Evolutionary conservation across 2,113 vertebrate species (phyloP).

Genomic region (Gymnocephalus cernua): DNA sequence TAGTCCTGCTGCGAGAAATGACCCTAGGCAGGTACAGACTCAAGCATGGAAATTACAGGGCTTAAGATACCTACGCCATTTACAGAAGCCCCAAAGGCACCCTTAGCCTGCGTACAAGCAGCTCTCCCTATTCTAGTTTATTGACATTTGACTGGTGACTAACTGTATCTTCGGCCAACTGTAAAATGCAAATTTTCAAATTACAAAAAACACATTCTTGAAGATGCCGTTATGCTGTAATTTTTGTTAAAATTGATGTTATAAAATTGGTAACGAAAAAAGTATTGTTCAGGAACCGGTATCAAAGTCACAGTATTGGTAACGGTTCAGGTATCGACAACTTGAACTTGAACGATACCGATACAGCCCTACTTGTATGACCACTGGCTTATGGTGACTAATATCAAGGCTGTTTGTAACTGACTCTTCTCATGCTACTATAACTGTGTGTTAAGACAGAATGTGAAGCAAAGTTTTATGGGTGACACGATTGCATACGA

Average conservation of each 20-base stretch:
- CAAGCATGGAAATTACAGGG: constrained; percentile 71
- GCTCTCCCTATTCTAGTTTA: constrained; percentile 8
- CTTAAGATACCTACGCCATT: constrained; percentile 21
- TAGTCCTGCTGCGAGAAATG: constrained; percentile 63
- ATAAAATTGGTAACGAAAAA: no score
- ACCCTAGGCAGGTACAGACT: constrained; percentile 66
- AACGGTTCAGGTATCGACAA: no score
- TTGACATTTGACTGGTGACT: background rate
- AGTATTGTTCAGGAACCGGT: no score
- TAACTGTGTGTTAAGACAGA: no score
- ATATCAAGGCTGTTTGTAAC: background rate
- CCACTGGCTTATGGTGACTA: background rate
- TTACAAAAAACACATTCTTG: background rate
- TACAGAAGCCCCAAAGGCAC: constrained; percentile 40
- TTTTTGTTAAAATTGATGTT: no score
- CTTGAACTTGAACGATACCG: no score
- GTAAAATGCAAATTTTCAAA: background rate
- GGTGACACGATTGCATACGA: background rate
- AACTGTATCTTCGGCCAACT: background rate
- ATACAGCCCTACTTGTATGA: background rate
- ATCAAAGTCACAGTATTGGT: no score
- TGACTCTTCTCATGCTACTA: no score
- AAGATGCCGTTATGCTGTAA: no score
- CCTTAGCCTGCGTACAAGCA: constrained; percentile 2
- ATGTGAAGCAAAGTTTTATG: no score